These are phyloP conservation scores for Amia ocellicauda DNA, from an alignment of 2,113 vertebrate genomes.

Conservation along the genomic window DNA sequence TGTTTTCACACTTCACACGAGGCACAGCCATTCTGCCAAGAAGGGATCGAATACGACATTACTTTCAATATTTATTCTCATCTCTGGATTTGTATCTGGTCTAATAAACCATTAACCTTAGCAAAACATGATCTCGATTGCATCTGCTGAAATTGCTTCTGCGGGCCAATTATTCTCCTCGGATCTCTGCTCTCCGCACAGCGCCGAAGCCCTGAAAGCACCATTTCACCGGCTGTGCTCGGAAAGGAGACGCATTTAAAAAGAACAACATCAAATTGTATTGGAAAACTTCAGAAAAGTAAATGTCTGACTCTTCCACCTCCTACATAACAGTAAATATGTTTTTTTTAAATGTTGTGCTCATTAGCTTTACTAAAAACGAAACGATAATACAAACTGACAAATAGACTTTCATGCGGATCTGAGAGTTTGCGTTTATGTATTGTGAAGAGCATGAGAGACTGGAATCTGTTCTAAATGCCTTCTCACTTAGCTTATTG, in stretches of 20 bases:
- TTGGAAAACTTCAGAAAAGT: too few species aligned
- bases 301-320: too few species aligned
- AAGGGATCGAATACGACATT: constrained; percentile 45
- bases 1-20: constrained; percentile 14
- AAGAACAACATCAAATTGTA: too few species aligned
- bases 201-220: constrained; percentile 20
- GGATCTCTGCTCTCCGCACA: constrained; percentile 23
- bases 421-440: too few species aligned
- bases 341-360: too few species aligned
- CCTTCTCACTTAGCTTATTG: neutral
- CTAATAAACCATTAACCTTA: constrained; percentile 56
- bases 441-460: too few species aligned
- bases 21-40: constrained; percentile 22
- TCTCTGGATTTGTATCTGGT: constrained; percentile 45
- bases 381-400: too few species aligned
- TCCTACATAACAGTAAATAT: too few species aligned
- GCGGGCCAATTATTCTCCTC: constrained; percentile 55
- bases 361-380: too few species aligned
- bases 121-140: constrained; percentile 39
- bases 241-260: too few species aligned
- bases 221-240: constrained; percentile 2
- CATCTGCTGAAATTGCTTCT: constrained; percentile 50
- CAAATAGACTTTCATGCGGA: neutral
- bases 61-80: constrained; percentile 43
- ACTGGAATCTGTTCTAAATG: too few species aligned